Evolutionary conservation across 2,888 invertebrate genomes (phyloP), one percentile per base, ranked within the genome.

Genomic region (Lithophane leautieri): DNA sequence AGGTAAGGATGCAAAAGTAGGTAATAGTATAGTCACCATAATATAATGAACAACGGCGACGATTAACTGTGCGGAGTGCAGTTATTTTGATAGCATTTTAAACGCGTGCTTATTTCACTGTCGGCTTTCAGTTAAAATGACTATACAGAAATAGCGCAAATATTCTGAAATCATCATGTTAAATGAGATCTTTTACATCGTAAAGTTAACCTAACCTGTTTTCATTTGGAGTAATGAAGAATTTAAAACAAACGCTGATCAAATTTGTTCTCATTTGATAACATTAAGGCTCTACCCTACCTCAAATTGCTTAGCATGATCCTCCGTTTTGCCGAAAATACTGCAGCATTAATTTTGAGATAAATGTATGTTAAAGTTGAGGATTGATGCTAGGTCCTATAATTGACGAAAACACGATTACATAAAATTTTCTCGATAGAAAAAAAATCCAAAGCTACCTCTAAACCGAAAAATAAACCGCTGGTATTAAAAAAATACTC

Each of bases 211-310:
- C 8, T 34, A 28, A 19, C 70, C 70, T 22, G 22, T 7, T 40
- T 40, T 12, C 8, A 58, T 14, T 66, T n/a, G n/a, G 47, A 50
- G 19, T 50, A 8, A 50, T 22, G 50, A 56, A 22, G 12, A 42
- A 73, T 42, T 19, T 16, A 63, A 74, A 74, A 74, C 52, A 69
- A 70, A 25, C 11, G 6, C 14, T 47, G 65, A 42, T 81, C 42
- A 9, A 73, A 54, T 22, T 72, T 66, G 76, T 72, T 76, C 76
- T 62, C 52, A 70, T 72, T 82, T 54, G 65, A 69, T 70, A 76
- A 61, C 79, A 75, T 65, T n/a, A 44, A 34, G n/a, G n/a, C n/a
- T n/a, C n/a, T n/a, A 34, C 34, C 34, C 34, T 34, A 34, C 34
- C 3, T 34, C 34, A 34, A 34, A 34, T 34, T 34, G 34, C 34